Conservation (phyloP, 2,888 invertebrate species). For the Linhomoeus sp. region DNA sequence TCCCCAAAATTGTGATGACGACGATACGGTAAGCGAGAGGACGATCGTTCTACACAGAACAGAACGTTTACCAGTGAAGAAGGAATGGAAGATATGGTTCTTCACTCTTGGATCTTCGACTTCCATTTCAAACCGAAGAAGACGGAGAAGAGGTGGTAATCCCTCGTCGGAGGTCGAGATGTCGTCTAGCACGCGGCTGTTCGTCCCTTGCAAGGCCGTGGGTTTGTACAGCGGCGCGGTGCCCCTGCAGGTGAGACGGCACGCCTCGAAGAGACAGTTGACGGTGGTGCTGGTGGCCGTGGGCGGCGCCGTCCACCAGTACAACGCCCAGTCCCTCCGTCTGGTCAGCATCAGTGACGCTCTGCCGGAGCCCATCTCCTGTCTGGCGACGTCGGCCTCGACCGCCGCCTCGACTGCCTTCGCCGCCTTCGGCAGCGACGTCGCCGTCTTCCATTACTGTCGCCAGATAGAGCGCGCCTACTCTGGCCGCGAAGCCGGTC, state of each 20-base stretch:
- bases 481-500: conserved; percentile 35
- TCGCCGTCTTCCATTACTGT: conserved; percentile 71
- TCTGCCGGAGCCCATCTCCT: conserved; percentile 58
- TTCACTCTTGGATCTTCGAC: too few species aligned
- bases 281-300: conserved; percentile 70
- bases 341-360: conserved; percentile 61
- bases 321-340: conserved; percentile 27
- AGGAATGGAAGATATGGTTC: too few species aligned
- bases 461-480: conserved; percentile 37
- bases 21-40: too few species aligned
- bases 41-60: too few species aligned
- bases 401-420: too few species aligned
- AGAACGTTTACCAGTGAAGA: too few species aligned
- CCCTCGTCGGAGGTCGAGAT: too few species aligned
- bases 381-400: too few species aligned
- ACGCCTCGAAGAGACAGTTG: conserved; percentile 54
- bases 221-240: conserved; percentile 82
- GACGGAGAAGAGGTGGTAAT: too few species aligned
- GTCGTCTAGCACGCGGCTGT: too few species aligned
- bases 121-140: too few species aligned
- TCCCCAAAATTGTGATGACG: too few species aligned
- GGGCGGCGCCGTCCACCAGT: conserved; percentile 59
- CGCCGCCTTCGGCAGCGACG: conserved; percentile 51
- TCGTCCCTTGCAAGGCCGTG: conserved; percentile 57
- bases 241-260: conserved; percentile 62